Base-by-base conservation (phyloP, 2,888 invertebrate genomes). In the Alloscopus bannaensis region DNA sequence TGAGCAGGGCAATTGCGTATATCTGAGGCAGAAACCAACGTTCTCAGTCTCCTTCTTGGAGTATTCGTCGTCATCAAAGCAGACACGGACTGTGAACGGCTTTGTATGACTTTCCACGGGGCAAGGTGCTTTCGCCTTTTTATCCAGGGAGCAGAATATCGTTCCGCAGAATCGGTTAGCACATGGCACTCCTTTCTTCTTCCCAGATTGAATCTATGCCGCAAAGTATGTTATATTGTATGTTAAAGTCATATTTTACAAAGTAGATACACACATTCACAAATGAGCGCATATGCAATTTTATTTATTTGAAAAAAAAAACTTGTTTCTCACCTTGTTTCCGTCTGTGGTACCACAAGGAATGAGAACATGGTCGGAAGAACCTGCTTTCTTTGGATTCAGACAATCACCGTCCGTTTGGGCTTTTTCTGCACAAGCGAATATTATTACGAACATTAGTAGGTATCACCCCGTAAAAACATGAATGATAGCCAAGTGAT, bases 171-270 rank as follows among this genome's bases (percentile, higher is more conserved):
- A 86, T 40, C 86, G 29, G 62, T 84, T 84, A 6, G 85, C 84
- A 70, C 86, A 85, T 50, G 85, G 86, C n/a, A 84, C 84, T 42
- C 86, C 86, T 59, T 86, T 86, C 85, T 86, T 86, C 77, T 86
- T 86, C 22, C 85, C 85, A 36, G 86, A 84, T 83, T 86, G 86
- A 73, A 86, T 86, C 84, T 85, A 60, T 42, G 22, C 22, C 11
- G 50, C 50, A 50, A 50, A n/a, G 20, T 20, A 20, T 20, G 6
- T 6, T 13, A 36, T 36, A 8, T 36, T 36, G 36, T 8, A n/a
- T n/a, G n/a, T n/a, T n/a, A n/a, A n/a, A n/a, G n/a, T n/a, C n/a
- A n/a, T n/a, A n/a, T n/a, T n/a, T n/a, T n/a, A n/a, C n/a, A n/a
- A n/a, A n/a, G n/a, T n/a, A n/a, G 40, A 40, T 24, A 22, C 8